Evolutionary conservation across 1,140 invertebrate species (phyloP).

Genomic region (Mactra quadrangularis): DNA sequence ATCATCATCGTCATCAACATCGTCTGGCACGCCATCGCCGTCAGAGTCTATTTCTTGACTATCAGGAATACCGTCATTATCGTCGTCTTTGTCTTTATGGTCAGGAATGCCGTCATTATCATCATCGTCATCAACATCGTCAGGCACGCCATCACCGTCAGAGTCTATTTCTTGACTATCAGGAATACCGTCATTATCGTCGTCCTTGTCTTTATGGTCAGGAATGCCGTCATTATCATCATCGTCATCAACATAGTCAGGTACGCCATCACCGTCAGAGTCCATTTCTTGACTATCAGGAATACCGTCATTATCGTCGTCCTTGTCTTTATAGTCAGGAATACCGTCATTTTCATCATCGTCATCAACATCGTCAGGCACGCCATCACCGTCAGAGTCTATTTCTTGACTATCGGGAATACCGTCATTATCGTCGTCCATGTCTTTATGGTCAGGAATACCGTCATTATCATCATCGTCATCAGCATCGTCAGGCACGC

Average conservation of each 20-base stretch:
- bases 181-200: slow-evolving; percentile 77
- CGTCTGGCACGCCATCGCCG: slow-evolving; percentile 73
- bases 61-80: slow-evolving; percentile 52
- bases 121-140: slow-evolving; percentile 68
- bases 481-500: slow-evolving; percentile 75
- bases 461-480: slow-evolving; percentile 77
- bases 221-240: slow-evolving; percentile 74
- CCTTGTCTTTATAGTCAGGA: slow-evolving; percentile 69
- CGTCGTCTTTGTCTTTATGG: slow-evolving; percentile 55
- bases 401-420: slow-evolving; percentile 72
- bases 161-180: slow-evolving; percentile 68
- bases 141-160: slow-evolving; percentile 69
- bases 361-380: slow-evolving; percentile 72
- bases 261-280: slow-evolving; percentile 77
- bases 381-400: slow-evolving; percentile 74
- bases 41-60: slow-evolving; percentile 66
- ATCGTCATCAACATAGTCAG: slow-evolving; percentile 74
- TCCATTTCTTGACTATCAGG: slow-evolving; percentile 76
- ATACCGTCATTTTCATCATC: slow-evolving; percentile 74
- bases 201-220: slow-evolving; percentile 70
- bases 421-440: slow-evolving; percentile 77
- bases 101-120: slow-evolving; percentile 73
- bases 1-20: slow-evolving; percentile 67
- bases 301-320: slow-evolving; percentile 73
- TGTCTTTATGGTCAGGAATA: slow-evolving; percentile 74